These are phyloP conservation scores for Rhabditoides inermis DNA, from an alignment of 2,888 invertebrate genomes.

Conservation along the genomic window DNA sequence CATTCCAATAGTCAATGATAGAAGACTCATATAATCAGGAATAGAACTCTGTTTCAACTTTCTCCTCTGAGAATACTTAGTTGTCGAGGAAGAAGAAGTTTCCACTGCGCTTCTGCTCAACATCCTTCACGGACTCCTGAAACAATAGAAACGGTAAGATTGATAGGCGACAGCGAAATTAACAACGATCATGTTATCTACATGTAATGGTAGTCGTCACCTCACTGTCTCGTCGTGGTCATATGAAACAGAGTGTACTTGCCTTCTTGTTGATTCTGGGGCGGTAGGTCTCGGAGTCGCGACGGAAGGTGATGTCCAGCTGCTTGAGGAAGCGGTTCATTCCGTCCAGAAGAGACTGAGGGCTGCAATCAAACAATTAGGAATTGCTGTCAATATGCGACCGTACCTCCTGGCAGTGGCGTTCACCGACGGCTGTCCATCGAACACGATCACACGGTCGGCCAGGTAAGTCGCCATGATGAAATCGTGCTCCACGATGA, in stretches of 20 bases:
- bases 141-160: no score
- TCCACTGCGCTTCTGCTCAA: constrained; percentile 89
- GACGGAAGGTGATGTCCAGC: constrained; percentile 89
- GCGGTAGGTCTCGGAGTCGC: constrained; percentile 96
- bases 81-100: constrained; percentile 99
- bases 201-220: constrained; percentile 57
- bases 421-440: constrained; percentile 79
- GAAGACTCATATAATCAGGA: no score
- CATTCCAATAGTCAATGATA: not conserved
- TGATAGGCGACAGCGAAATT: no score
- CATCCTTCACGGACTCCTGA: constrained; percentile 63
- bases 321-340: constrained; percentile 95
- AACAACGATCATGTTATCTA: constrained; percentile 1
- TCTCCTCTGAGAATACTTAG: constrained; percentile 56
- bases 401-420: constrained; percentile 72
- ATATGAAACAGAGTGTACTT: no score
- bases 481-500: constrained; percentile 99
- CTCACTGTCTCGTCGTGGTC: constrained; percentile 94
- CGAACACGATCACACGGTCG: constrained; percentile 98
- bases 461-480: constrained; percentile 97
- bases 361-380: constrained; percentile 56
- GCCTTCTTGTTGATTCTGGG: constrained; percentile 94
- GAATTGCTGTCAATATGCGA: no score
- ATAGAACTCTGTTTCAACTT: no score
- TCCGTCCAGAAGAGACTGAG: constrained; percentile 79